Evolutionary conservation across 1,140 invertebrate species (phyloP).

Genomic region (fruit fly (Drosophila melanogaster)): DNA sequence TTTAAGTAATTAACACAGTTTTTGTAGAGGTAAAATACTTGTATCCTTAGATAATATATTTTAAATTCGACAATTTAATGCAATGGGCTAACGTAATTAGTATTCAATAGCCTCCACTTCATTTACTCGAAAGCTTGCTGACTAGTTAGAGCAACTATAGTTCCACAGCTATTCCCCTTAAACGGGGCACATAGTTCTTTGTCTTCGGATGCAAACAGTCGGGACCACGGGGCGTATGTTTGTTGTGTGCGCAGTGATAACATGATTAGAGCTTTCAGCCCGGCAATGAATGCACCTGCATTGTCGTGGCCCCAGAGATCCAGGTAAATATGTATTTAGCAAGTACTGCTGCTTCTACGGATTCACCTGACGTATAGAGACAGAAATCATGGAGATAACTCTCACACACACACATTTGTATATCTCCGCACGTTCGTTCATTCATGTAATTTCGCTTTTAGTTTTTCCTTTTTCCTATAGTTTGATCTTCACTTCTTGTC

Average conservation of each 20-base stretch:
- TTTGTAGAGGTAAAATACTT: too few relatives aligned
- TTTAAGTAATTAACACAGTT: too few relatives aligned
- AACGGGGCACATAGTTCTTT: constrained; percentile 5
- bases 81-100: not conserved
- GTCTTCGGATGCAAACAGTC: constrained; percentile 8
- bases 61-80: too few relatives aligned
- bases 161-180: constrained; percentile 5
- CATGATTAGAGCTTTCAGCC: constrained; percentile 41
- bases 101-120: not conserved
- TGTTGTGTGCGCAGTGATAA: constrained; percentile 38
- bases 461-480: constrained; percentile 36
- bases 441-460: constrained; percentile 72
- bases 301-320: constrained; percentile 21
- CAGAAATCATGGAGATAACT: constrained; percentile 34
- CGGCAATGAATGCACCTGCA: constrained; percentile 41
- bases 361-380: constrained; percentile 32
- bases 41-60: too few relatives aligned
- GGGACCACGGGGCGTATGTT: constrained; percentile 36
- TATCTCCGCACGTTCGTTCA: constrained; percentile 33
- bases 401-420: not conserved
- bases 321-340: constrained; percentile 43
- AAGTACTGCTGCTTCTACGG: constrained; percentile 22
- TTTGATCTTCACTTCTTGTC: constrained; percentile 20
- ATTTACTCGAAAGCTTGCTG: not conserved
- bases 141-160: not conserved